These are phyloP conservation scores for Lagodon rhomboides DNA, from an alignment of 2,797 vertebrate genomes.

Conservation along the genomic window DNA sequence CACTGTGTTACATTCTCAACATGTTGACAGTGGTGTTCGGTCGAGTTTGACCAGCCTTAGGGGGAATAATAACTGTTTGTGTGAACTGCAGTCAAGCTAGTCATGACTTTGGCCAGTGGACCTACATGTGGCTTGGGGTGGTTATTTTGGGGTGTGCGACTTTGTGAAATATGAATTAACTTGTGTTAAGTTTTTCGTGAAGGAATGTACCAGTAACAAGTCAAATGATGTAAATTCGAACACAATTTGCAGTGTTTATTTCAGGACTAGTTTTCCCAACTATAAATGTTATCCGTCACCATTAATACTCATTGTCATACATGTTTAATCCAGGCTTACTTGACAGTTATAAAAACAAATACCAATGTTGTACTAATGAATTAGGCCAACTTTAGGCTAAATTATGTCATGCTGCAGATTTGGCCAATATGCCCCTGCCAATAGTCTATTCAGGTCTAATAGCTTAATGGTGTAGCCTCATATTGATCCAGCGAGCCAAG, in stretches of 20 bases:
- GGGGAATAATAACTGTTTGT: neutral
- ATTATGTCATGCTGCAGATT: constrained; percentile 63
- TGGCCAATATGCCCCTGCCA: constrained; percentile 55
- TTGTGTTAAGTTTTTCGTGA: neutral
- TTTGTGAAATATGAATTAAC: constrained; percentile 28
- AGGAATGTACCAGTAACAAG: neutral
- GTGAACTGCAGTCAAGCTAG: constrained; percentile 8
- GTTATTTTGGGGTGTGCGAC: neutral
- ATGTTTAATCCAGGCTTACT: constrained; percentile 17
- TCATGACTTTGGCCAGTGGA: neutral
- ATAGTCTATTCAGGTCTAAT: constrained; percentile 59
- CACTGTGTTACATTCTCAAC: neutral
- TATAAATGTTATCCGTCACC: neutral
- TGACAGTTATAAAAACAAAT: constrained; percentile 44
- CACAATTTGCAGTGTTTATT: constrained; percentile 1
- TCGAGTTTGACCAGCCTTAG: neutral
- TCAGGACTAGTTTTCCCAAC: neutral
- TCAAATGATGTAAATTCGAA: neutral
- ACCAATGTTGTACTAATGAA: constrained; percentile 26
- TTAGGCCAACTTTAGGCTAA: constrained; percentile 40
- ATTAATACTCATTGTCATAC: neutral
- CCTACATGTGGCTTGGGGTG: constrained; percentile 6
- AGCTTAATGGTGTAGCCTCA: constrained; percentile 66
- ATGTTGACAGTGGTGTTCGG: constrained; percentile 1
- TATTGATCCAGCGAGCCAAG: constrained; percentile 62